phyloP scores from a whole-genome alignment of 2,113 vertebrate genomes.

The Daboia siamensis region DNA sequence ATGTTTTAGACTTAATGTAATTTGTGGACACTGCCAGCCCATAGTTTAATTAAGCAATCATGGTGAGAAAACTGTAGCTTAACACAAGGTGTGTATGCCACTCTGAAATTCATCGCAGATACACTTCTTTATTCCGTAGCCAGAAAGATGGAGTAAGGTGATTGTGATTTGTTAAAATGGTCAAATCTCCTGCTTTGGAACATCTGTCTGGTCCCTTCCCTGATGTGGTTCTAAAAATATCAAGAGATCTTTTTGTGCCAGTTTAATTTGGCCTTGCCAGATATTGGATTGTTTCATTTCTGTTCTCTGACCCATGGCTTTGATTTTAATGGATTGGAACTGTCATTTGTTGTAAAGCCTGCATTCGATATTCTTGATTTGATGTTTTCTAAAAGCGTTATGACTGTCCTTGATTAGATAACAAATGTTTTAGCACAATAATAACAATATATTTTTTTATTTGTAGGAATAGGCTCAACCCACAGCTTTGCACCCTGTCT shows the following conservation, averaged over 20 bases:
- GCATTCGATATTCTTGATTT: neutral
- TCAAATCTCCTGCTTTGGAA: neutral
- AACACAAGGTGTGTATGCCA: neutral
- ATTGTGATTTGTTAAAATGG: neutral
- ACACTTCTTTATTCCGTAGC: neutral
- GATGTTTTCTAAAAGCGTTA: neutral
- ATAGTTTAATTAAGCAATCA: neutral
- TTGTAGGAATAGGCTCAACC: neutral
- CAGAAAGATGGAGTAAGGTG: neutral
- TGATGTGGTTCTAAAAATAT: neutral
- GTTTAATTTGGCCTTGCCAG: neutral
- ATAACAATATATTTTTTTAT: neutral
- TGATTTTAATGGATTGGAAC: neutral
- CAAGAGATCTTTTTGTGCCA: neutral
- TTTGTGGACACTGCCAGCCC: accelerated
- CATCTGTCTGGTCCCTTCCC: neutral
- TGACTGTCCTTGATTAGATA: neutral
- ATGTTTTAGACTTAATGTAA: neutral
- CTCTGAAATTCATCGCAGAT: neutral
- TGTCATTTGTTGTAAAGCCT: neutral
- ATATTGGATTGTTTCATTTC: neutral
- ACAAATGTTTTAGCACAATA: neutral
- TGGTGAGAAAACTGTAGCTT: neutral
- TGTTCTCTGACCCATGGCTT: neutral
- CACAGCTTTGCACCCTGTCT: neutral